Base-by-base conservation (phyloP, 2,888 invertebrate species). In the Drosophila meridiana region DNA sequence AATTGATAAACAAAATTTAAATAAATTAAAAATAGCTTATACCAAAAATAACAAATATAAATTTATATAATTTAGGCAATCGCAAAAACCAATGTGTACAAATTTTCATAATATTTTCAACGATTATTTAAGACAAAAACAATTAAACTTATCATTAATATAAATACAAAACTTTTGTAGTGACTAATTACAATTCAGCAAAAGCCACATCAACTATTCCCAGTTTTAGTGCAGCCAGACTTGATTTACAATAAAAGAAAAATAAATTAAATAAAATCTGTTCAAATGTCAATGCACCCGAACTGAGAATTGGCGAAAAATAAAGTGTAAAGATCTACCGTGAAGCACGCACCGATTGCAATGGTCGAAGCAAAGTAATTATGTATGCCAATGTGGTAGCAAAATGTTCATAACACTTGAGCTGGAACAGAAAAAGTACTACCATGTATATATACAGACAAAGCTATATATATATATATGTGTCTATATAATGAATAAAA, bases 331-430 rank as follows among this genome's bases (percentile, higher is more conserved):
- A 69, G 50, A 67, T 60, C 59, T 48, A 59, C 50, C 76, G 62
- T 71, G 70, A 52, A 72, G 59, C 63, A 59, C 65, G 53, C 64
- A 64, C 61, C 62, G 67, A 79, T 75, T 85, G 79, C 89, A 86
- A 63, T 87, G 80, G 53, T 70, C 57, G 50, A 57, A 38, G 42
- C 72, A 72, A 69, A 69, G 64, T 83, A 84, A 86, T 86, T 86
- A 72, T 73, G 85, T 86, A 86, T 86, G 89, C 85, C 74, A 83
- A 74, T 74, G 77, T 71, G 69, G 85, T 86, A 78, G 68, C 70
- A 70, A 78, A 78, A 71, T 83, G 83, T 73, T 70, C 86, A 77
- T 73, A 89, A 83, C 84, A 85, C 82, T 85, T 78, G 69, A 65
- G 57, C 56, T 38, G 55, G 47, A 67, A 66, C 32, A 59, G 38